Percentiles rank a stretch among this genome's conserved stretches.
Conservation (phyloP, 2,797 vertebrate species). For the Enteromius radiatus region DNA sequence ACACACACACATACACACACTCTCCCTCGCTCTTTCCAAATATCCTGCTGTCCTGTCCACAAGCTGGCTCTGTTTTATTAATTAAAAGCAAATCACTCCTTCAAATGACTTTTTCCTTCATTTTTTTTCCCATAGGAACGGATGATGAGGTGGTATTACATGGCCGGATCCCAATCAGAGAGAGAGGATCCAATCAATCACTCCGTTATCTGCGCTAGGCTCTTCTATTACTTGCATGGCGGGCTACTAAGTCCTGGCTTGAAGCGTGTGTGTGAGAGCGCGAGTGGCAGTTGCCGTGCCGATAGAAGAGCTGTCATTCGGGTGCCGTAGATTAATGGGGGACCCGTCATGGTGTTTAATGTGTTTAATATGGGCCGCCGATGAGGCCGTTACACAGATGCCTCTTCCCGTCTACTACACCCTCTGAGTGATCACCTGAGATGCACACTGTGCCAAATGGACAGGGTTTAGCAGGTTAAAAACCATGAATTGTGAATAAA, state of each 20-base stretch:
- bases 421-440: conserved; percentile 73
- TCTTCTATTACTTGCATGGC: conserved; percentile 76
- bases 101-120: conserved; percentile 42
- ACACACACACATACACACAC: conserved; percentile 7
- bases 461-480: background rate
- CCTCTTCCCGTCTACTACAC: conserved; percentile 63
- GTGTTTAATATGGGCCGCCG: conserved; percentile 81
- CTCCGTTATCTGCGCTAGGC: conserved; percentile 73
- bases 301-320: conserved; percentile 78
- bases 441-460: conserved; percentile 36
- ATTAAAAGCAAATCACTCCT: conserved; percentile 62
- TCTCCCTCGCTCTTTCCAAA: conserved; percentile 29
- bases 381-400: conserved; percentile 75
- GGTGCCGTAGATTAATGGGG: conserved; percentile 79
- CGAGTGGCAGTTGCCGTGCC: conserved; percentile 58
- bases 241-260: conserved; percentile 72
- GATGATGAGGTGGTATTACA: conserved; percentile 80
- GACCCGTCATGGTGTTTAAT: conserved; percentile 76
- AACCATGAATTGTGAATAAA: background rate
- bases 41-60: conserved; percentile 50
- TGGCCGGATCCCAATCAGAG: conserved; percentile 74
- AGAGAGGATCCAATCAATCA: conserved; percentile 80
- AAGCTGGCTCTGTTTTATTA: conserved; percentile 62
- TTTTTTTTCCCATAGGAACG: conserved; percentile 60
- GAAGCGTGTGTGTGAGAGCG: conserved; percentile 56